Base-by-base conservation (phyloP, 2,888 invertebrate species). In the Leucozona laternaria region DNA sequence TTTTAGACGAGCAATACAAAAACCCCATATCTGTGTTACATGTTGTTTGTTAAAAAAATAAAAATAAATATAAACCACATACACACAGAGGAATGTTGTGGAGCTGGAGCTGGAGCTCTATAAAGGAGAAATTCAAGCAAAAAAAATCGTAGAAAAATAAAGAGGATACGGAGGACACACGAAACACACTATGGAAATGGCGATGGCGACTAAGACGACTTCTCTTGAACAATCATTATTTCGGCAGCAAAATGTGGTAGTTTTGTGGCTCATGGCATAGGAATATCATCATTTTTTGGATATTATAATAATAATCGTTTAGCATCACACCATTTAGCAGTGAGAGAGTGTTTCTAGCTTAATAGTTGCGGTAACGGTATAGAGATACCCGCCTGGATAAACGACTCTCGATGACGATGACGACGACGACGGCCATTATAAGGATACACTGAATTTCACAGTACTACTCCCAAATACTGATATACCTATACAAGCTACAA, bases 151-250 rank as follows among this genome's bases (percentile, higher is more conserved):
- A 53, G 43, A 25, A 76, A 77, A 78, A 72, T 45, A 70, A 48
- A 64, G 25, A 48, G 50, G 37, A 60, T 37, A 22, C 28, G n/a
- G 28, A 64, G 10, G 45, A 58, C 8, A 5, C 31, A 31, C 31
- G 28, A 28, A n/a, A n/a, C n/a, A n/a, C n/a, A n/a, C n/a, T n/a
- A n/a, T n/a, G n/a, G n/a, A n/a, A n/a, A n/a, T n/a, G 25, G 22
- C 22, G 22, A 40, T 15, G 40, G 10, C 15, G 40, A 48, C 48
- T 31, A 50, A 48, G 48, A 68, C 31, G 48, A 75, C 64, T 84
- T 76, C 83, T 79, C 83, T 79, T 84, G 43, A 84, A 79, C 64
- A 71, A 84, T 76, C 70, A 71, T 79, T 79, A 66, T 66, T 84
- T 79, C 79, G 73, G 68, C 79, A 79, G 68, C 55, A 83, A 79